phyloP scores from a whole-genome alignment of 2,797 vertebrate genomes.

The Philypnodon macrostomus region DNA sequence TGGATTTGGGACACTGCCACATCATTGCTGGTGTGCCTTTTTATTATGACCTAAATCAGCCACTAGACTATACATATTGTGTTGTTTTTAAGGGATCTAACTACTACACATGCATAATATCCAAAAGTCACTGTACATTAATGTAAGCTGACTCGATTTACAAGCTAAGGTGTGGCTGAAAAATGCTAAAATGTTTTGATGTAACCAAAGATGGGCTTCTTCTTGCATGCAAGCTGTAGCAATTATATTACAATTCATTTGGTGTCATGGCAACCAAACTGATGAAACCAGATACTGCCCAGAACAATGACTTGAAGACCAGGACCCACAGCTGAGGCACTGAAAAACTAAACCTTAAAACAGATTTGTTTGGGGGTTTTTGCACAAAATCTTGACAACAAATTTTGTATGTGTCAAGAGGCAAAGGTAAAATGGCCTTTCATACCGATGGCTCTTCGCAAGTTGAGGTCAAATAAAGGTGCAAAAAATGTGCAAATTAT shows the following conservation, averaged over 20 bases:
- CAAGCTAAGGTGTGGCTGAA: constrained; percentile 56
- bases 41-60: constrained; percentile 39
- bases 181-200: constrained; percentile 50
- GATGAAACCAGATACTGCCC: constrained; percentile 68
- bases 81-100: constrained; percentile 49
- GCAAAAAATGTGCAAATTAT: constrained; percentile 63
- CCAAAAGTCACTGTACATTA: constrained; percentile 40
- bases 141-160: constrained; percentile 57
- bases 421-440: constrained; percentile 47
- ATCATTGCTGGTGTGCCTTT: constrained; percentile 45
- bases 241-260: constrained; percentile 69
- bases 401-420: constrained; percentile 20
- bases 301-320: constrained; percentile 66
- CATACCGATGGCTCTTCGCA: constrained; percentile 51
- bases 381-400: constrained; percentile 34
- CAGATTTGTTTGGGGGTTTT: constrained; percentile 43
- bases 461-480: constrained; percentile 43
- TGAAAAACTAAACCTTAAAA: constrained; percentile 55
- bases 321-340: constrained; percentile 69
- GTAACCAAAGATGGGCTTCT: constrained; percentile 57
- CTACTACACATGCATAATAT: constrained; percentile 70
- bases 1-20: constrained; percentile 30
- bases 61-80: constrained; percentile 43
- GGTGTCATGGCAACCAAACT: constrained; percentile 73
- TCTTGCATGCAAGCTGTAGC: constrained; percentile 68